phyloP scores from a whole-genome alignment of 2,113 vertebrate genomes.

The Vulpes ferrilata region DNA sequence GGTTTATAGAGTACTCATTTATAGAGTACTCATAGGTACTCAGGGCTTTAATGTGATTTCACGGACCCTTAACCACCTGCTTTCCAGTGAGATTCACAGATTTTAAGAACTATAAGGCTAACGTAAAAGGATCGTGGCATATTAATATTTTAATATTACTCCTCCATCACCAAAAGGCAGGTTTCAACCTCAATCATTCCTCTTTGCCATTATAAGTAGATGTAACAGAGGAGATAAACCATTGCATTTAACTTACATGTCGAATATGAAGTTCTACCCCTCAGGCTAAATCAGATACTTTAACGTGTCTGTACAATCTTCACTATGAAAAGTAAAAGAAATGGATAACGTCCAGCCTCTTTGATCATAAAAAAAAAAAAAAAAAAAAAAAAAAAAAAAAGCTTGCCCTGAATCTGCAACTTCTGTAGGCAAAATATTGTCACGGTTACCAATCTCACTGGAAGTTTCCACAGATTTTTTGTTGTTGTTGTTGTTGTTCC shows the following conservation, averaged over 20 bases:
- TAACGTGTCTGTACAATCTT: slow-evolving; percentile 32
- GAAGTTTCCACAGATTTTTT: slow-evolving; percentile 9
- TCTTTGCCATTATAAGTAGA: neutral
- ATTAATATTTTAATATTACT: slow-evolving; percentile 44
- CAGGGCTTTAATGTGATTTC: slow-evolving; percentile 11
- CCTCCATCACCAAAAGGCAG: slow-evolving; percentile 32
- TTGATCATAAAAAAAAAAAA: slow-evolving; percentile 18
- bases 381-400: slow-evolving; percentile 38
- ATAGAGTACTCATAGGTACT: neutral
- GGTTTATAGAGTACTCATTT: neutral
- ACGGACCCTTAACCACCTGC: slow-evolving; percentile 37
- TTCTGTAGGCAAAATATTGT: neutral
- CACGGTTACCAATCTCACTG: neutral
- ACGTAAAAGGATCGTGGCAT: slow-evolving; percentile 28
- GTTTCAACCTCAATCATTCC: slow-evolving; percentile 34
- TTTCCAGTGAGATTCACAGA: slow-evolving; percentile 23
- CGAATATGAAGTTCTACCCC: slow-evolving; percentile 31
- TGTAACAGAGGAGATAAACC: neutral
- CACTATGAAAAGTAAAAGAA: slow-evolving; percentile 49
- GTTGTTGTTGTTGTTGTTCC: neutral
- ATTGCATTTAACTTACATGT: neutral
- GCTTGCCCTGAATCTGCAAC: slow-evolving; percentile 40
- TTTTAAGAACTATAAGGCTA: slow-evolving; percentile 46
- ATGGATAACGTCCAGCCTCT: neutral
- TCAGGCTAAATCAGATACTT: neutral